Conservation (phyloP, 2,888 invertebrate species). For the Latrodectus hesperus region DNA sequence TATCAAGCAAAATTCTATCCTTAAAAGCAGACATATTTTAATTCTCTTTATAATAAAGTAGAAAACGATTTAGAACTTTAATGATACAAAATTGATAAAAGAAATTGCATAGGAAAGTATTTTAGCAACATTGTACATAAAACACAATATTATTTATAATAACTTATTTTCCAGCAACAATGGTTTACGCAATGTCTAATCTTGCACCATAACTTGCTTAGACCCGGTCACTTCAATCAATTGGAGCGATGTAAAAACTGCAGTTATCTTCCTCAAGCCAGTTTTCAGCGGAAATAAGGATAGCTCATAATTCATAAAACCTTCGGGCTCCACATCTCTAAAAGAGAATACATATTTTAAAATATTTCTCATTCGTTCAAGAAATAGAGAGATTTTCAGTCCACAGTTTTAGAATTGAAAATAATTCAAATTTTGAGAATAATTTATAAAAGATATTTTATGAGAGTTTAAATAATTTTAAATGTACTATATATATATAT, state of each 20-base stretch:
- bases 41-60: too few relatives aligned
- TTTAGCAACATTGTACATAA: too few relatives aligned
- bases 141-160: too few relatives aligned
- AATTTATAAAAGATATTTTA: background rate
- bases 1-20: too few relatives aligned
- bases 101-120: too few relatives aligned
- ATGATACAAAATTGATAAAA: too few relatives aligned
- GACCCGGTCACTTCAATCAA: slow-evolving; percentile 83
- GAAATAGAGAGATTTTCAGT: background rate
- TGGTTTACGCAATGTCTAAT: background rate
- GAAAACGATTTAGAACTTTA: too few relatives aligned
- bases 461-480: background rate
- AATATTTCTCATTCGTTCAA: too few relatives aligned
- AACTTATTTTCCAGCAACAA: too few relatives aligned
- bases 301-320: slow-evolving; percentile 80
- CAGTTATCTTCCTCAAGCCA: slow-evolving; percentile 81
- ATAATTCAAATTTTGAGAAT: background rate
- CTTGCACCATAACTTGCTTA: slow-evolving; percentile 78
- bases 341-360: background rate
- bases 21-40: too few relatives aligned
- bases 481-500: background rate
- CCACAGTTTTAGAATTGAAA: background rate
- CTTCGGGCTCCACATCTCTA: slow-evolving; percentile 80
- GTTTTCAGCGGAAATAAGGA: slow-evolving; percentile 79
- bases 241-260: slow-evolving; percentile 83